A percentile compares a stretch with the other conserved stretches of the same genome.
These are phyloP conservation scores for Bombus haemorrhoidalis DNA, from an alignment of 1,140 invertebrate species.

Conservation along the genomic window DNA sequence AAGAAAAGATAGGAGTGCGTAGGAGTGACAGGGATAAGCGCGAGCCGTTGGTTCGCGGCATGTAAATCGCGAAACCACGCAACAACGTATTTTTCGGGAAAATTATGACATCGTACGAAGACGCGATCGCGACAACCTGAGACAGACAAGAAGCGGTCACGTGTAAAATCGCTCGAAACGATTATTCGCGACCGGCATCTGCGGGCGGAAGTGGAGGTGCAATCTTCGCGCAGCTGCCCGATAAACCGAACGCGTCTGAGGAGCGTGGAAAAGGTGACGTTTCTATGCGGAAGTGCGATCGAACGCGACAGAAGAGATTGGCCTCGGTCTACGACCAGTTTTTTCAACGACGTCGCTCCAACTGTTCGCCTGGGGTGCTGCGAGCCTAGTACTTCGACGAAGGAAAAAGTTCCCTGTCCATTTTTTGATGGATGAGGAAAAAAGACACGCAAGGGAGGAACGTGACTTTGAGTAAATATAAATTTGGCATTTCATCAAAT, in stretches of 20 bases:
- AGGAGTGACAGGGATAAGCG: background rate
- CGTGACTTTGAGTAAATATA: background rate
- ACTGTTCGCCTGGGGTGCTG: background rate
- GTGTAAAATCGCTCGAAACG: slow-evolving; percentile 24
- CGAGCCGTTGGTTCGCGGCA: background rate
- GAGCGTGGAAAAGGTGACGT: slow-evolving; percentile 48
- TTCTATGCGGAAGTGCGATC: slow-evolving; percentile 34
- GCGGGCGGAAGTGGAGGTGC: slow-evolving; percentile 37
- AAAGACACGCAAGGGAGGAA: background rate
- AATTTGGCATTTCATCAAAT: background rate
- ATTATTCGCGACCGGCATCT: slow-evolving; percentile 27
- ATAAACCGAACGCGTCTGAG: slow-evolving; percentile 12
- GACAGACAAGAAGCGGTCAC: background rate
- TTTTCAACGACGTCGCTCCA: background rate
- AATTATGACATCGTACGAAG: background rate
- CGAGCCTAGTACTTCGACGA: background rate
- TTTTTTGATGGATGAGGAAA: background rate
- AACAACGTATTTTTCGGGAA: background rate
- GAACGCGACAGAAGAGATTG: slow-evolving; percentile 12
- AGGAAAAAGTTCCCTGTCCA: background rate
- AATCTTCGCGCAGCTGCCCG: slow-evolving; percentile 34
- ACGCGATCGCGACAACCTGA: background rate
- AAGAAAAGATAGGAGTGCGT: background rate
- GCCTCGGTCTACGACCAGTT: slow-evolving; percentile 11
- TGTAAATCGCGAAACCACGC: background rate